Percentiles rank a stretch among this genome's conserved stretches.
These are phyloP conservation scores for Protodeltote pygarga DNA, from an alignment of 2,888 invertebrate species.

Conservation along the genomic window DNA sequence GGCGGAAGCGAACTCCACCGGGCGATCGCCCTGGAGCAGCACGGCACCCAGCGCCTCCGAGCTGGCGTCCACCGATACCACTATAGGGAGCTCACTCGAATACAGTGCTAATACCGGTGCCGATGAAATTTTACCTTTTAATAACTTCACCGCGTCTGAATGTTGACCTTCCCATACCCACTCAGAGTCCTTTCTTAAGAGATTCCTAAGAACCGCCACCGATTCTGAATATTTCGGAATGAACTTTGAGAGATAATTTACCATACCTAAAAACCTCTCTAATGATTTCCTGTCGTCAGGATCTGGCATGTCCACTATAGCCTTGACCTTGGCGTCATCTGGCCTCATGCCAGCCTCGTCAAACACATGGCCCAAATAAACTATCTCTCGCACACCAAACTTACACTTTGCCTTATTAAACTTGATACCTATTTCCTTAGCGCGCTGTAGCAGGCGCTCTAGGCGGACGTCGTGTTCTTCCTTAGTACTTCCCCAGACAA, in stretches of 20 bases:
- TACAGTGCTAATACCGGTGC: background rate
- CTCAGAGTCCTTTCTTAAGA: constrained; percentile 34
- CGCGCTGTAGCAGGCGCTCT: constrained; percentile 10
- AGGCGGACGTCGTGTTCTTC: constrained; percentile 25
- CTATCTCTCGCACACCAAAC: constrained; percentile 26
- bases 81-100: constrained; percentile 15
- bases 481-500: background rate
- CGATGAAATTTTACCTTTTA: too few relatives aligned
- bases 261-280: constrained; percentile 44
- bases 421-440: constrained; percentile 18
- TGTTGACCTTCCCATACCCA: constrained; percentile 34
- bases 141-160: background rate
- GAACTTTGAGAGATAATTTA: constrained; percentile 45
- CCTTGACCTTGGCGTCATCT: constrained; percentile 27
- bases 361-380: constrained; percentile 28
- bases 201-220: constrained; percentile 1
- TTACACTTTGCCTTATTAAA: constrained; percentile 25
- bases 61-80: constrained; percentile 43
- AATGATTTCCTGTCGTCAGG: constrained; percentile 24
- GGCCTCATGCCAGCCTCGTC: constrained; percentile 16
- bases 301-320: constrained; percentile 31
- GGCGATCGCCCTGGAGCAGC: constrained; percentile 37
- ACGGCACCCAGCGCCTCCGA: constrained; percentile 34
- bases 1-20: constrained; percentile 13
- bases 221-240: constrained; percentile 42